A percentile compares a stretch with the other conserved stretches of the same genome.
Conservation (phyloP, 2,113 vertebrate species). For the Tupaia chinensis region DNA sequence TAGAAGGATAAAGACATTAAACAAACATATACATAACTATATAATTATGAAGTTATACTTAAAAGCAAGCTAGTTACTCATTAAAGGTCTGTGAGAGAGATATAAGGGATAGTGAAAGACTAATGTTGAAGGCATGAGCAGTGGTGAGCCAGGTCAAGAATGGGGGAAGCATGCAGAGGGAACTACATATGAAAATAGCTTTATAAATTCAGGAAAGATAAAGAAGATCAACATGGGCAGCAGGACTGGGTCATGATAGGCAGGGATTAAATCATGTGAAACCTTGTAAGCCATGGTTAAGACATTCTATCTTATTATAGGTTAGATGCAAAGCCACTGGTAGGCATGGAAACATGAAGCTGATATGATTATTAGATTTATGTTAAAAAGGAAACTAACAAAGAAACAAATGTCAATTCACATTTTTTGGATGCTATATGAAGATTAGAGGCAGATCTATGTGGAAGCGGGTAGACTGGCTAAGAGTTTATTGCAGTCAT, state of each 20-base stretch:
- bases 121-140: not conserved
- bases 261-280: not conserved
- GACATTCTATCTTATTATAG: not conserved
- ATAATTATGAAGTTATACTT: conserved; percentile 44
- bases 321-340: not conserved
- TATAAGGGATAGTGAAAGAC: not conserved
- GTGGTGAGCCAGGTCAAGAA: not conserved
- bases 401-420: not conserved
- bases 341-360: not conserved
- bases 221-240: not conserved
- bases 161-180: too few relatives aligned
- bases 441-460: not conserved
- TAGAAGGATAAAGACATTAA: not conserved
- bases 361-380: not conserved
- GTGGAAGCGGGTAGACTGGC: not conserved
- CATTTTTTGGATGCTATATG: not conserved
- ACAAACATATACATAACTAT: not conserved
- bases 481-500: not conserved
- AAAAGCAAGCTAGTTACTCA: not conserved
- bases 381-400: not conserved
- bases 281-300: not conserved
- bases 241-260: not conserved
- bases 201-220: not conserved
- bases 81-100: not conserved
- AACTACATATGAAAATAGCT: not conserved